Evolutionary conservation across 2,888 invertebrate species (phyloP).

Genomic region (Mythimna ferrago): DNA sequence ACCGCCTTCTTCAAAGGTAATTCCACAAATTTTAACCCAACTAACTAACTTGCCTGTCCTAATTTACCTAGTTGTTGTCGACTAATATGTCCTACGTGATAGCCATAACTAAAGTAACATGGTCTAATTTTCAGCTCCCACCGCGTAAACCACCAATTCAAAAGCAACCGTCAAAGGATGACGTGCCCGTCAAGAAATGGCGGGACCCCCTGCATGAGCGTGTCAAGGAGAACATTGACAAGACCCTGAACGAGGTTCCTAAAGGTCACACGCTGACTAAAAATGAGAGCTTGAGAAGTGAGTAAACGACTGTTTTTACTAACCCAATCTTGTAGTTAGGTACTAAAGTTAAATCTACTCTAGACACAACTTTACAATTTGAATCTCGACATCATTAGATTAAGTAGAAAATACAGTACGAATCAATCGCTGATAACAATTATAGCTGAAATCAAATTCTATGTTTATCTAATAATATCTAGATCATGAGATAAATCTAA

Average conservation of each 20-base stretch:
- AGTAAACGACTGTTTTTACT: conserved; percentile 67
- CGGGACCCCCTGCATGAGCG: conserved; percentile 88
- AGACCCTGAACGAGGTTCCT: conserved; percentile 86
- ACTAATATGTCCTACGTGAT: background rate
- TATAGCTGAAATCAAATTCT: background rate
- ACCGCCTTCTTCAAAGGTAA: conserved; percentile 86
- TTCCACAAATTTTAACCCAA: background rate
- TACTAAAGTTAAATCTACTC: background rate
- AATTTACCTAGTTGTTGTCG: conserved; percentile 12
- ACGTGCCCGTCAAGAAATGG: conserved; percentile 87
- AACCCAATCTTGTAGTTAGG: conserved; percentile 8
- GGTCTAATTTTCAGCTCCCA: conserved; percentile 78
- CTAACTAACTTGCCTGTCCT: conserved; percentile 10
- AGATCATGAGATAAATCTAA: conserved; percentile 13
- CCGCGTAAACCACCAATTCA: conserved; percentile 86
- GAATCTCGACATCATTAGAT: too few relatives aligned
- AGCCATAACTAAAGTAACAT: conserved; percentile 13
- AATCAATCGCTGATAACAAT: background rate
- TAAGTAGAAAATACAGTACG: background rate
- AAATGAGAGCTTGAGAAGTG: conserved; percentile 89
- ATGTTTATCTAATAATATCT: too few relatives aligned
- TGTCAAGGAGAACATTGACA: conserved; percentile 89
- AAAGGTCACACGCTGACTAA: conserved; percentile 89
- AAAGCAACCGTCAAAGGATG: conserved; percentile 88
- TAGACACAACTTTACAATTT: background rate